Base-by-base conservation (phyloP, 2,888 invertebrate genomes). In the Leptopterna dolabrata region DNA sequence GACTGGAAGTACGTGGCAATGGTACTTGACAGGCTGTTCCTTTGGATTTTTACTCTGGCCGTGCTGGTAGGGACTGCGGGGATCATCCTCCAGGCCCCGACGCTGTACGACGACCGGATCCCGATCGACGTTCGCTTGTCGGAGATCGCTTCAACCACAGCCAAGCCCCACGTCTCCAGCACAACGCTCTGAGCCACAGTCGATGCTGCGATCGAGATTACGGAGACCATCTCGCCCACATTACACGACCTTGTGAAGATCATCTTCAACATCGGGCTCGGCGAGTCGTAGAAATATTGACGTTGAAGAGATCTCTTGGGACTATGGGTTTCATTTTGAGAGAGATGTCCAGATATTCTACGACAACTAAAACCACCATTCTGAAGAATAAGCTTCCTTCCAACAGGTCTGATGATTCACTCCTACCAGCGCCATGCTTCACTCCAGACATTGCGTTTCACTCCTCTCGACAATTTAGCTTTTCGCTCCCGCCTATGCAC, bases 1-100 rank as follows among this genome's bases (percentile, higher is more conserved):
- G 98, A 99, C 93, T 99, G 99, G 99, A 99, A 99, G 92, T 99
- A 97, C 93, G 98, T 99, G 90, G 98, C 98, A 89, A 98, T 98
- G 97, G 98, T 99, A 90, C 94, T 99, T 92, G 99, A 99, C 93
- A 95, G 99, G 89, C 94, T 99, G 91, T 99, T 99, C 93, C 94
- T 99, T 91, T 98, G 98, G 96, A 98, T 99, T 92, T 99, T 99
- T 93, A 98, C 98, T 90, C 94, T 98, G 91, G 98, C 98, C 81
- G 98, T 98, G 91, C 94, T 98, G 89, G 96, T 98, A 90, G 98
- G 98, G 73, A 98, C 97, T 84, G 97, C 97, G 41, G 97, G 97
- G 86, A 98, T 98, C 92, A 98, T 98, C 91, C 94, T 98, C 90
- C 97, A 98, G 93, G 98, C 98, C 89, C 98, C 98, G 73, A 97